These are phyloP conservation scores for Tinea trinotella DNA, from an alignment of 2,888 invertebrate genomes.

Conservation along the genomic window DNA sequence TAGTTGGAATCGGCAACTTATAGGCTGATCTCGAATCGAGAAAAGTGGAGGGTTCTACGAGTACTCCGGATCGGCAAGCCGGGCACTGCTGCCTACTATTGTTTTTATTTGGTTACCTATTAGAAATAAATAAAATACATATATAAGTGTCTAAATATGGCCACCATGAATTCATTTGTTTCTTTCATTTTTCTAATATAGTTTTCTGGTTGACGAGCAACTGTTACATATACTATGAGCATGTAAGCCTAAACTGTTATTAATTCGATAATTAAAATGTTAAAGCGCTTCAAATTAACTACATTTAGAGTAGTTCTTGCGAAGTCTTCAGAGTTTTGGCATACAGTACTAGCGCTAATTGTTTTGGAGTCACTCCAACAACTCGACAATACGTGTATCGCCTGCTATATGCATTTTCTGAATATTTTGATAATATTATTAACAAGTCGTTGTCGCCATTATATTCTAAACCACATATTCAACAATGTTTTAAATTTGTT, in stretches of 20 bases:
- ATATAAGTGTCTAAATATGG: too few species aligned
- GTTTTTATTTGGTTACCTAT: too few species aligned
- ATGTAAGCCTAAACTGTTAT: slow-evolving; percentile 1
- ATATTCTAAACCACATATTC: neutral
- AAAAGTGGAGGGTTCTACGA: too few species aligned
- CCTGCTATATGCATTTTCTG: slow-evolving; percentile 11
- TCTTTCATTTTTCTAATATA: too few species aligned
- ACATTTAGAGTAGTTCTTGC: slow-evolving; percentile 39
- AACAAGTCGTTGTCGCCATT: slow-evolving; percentile 1
- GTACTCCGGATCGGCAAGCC: too few species aligned
- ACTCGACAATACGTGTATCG: neutral
- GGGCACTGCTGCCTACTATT: too few species aligned
- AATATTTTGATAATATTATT: slow-evolving; percentile 17
- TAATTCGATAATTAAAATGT: slow-evolving; percentile 34
- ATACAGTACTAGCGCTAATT: slow-evolving; percentile 50
- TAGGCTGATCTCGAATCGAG: too few species aligned
- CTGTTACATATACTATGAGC: neutral
- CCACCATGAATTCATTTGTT: too few species aligned
- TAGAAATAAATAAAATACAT: too few species aligned
- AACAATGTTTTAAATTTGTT: neutral
- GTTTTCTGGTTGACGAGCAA: neutral
- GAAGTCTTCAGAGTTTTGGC: slow-evolving; percentile 37
- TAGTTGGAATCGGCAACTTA: too few species aligned
- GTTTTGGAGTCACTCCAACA: slow-evolving; percentile 66
- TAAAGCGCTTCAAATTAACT: slow-evolving; percentile 33